Evolutionary conservation across 2,797 vertebrate genomes (phyloP), one percentile per base, ranked within the genome.

Genomic region (Oryzias dopingdopingensis): DNA sequence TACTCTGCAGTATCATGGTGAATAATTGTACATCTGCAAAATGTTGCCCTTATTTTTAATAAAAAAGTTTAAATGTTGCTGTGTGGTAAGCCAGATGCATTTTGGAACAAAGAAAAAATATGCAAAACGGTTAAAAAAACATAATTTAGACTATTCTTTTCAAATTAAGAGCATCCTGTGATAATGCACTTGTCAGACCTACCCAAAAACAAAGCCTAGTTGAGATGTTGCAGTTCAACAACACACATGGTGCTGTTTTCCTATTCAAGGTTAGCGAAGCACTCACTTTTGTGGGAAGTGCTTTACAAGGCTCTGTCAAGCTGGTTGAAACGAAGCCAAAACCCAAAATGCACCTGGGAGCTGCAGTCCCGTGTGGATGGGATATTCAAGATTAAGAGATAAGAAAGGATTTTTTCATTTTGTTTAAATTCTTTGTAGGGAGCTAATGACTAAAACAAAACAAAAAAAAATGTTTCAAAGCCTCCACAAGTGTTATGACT

Each of bases 201-300:
- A 20, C 37, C 50, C 6, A 50, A 41, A 73, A 61, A 64, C 51
- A 40, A 65, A 52, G 52, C 42, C 52, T 56, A 37, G 56, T 52
- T 49, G 24, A 56, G 59, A 65, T 80, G 67, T 77, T 77, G 16
- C 72, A 72, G 62, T 77, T 84, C 62, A 74, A 55, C 76, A 57
- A 53, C 69, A 65, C 72, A 76, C 68, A 80, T 79, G 63, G 72
- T 77, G 58, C 62, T 62, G 49, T 58, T 57, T 74, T 76, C 56
- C 59, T 61, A 46, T 74, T 67, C 79, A 80, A 87, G 77, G 76
- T 88, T 83, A 79, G 70, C 77, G 64, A 78, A 83, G 62, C 73
- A 68, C 70, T 78, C 80, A 62, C 72, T 52, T 59, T 69, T 56
- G 80, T 84, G 63, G 56, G 77, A 84, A 80, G 47, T 47, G 16